Percentiles rank a stretch among this genome's conserved stretches.
Evolutionary conservation across 2,888 invertebrate genomes (phyloP).

Genomic region (Thysanoteuthis rhombus): DNA sequence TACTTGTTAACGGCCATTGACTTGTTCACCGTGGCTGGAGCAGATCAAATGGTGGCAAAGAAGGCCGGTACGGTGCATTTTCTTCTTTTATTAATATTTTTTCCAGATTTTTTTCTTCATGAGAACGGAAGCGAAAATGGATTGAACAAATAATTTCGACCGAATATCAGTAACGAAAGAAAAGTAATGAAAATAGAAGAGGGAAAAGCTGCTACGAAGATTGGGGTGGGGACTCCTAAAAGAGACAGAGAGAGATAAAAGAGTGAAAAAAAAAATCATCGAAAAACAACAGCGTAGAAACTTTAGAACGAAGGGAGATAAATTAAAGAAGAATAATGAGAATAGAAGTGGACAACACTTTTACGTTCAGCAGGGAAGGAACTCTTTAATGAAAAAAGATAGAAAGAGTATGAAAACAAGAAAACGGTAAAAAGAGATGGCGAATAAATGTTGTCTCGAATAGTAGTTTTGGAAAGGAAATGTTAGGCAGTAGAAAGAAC

Average conservation of each 20-base stretch:
- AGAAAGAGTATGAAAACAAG: too few relatives aligned
- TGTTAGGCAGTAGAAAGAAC: neutral
- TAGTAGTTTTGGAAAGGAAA: neutral
- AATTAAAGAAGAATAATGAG: too few relatives aligned
- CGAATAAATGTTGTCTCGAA: neutral
- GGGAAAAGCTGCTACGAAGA: neutral
- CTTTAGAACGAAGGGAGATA: too few relatives aligned
- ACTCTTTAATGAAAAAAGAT: too few relatives aligned
- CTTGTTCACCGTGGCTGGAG: neutral
- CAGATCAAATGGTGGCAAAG: neutral
- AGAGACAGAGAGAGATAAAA: neutral
- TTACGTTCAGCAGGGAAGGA: too few relatives aligned
- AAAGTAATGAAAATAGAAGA: neutral
- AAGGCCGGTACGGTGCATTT: neutral
- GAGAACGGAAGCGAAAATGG: neutral
- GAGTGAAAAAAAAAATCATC: neutral
- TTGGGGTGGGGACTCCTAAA: neutral
- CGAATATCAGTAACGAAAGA: neutral
- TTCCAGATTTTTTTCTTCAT: too few relatives aligned
- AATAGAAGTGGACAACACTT: too few relatives aligned
- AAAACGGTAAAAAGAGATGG: too few relatives aligned
- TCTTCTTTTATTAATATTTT: neutral
- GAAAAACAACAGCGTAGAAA: too few relatives aligned
- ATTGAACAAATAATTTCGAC: neutral
- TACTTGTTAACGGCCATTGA: neutral